Evolutionary conservation across 1,140 invertebrate genomes (phyloP), one percentile per base, ranked within the genome.

Genomic region (Copidosoma floridanum): DNA sequence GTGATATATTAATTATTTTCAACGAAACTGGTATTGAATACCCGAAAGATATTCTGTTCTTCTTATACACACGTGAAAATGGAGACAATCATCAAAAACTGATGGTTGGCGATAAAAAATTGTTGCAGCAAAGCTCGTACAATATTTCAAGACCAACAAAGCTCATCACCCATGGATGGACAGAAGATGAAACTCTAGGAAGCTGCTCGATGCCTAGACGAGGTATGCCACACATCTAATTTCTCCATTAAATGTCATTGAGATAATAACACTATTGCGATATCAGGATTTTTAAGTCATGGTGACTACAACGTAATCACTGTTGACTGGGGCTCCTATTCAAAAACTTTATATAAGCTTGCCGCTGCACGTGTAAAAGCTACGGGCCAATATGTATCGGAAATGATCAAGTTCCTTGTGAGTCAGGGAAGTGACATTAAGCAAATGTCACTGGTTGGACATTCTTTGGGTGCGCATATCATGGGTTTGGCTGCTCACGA

Each of bases 161-260:
- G 18, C 67, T 81, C 11, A 64, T 81, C 6, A 73, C 72, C 20
- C 79, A 81, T 51, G 79, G 80, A 6, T 81, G 75, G 71, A 63
- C 68, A n/a, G 70, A 66, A 37, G 54, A 68, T n/a, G 47, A 68
- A 16, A 20, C 61, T 29, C 68, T 69, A n/a, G 12, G 47, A 7
- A 58, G 77, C 1, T 76, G 76, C 38, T 64, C 18, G 7, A 3
- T 66, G 5, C 69, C 79, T 23, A 74, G 75, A 68, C 48, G 65
- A 27, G 57, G 23, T 24, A 50, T 63, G 12, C 12, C 12, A n/a
- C n/a, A n/a, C n/a, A n/a, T n/a, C n/a, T n/a, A n/a, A n/a, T n/a
- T n/a, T n/a, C n/a, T n/a, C n/a, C n/a, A n/a, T n/a, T n/a, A n/a
- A n/a, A n/a, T n/a, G n/a, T n/a, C n/a, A n/a, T n/a, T n/a, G n/a